Evolutionary conservation across 2,888 invertebrate genomes (phyloP).

Genomic region (Cyrtodaria siliqua): DNA sequence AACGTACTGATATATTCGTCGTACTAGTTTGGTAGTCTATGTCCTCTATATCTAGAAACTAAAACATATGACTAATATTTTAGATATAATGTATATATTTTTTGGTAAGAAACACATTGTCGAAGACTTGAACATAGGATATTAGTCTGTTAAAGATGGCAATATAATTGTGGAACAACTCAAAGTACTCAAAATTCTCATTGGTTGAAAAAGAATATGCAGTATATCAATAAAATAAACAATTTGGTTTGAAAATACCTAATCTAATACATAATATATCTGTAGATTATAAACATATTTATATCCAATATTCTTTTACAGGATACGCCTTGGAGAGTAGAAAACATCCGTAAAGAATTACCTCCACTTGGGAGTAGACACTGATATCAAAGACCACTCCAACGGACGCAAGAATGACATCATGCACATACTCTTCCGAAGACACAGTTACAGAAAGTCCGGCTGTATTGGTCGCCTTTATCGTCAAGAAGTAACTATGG

Average conservation of each 20-base stretch:
- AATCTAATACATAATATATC: not conserved
- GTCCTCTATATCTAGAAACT: slow-evolving; percentile 5
- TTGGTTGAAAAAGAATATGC: not conserved
- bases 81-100: not conserved
- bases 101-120: not conserved
- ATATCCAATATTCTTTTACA: too few species aligned
- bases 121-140: not conserved
- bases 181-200: too few species aligned
- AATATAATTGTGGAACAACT: too few species aligned
- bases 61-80: not conserved
- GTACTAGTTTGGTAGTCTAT: not conserved
- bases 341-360: not conserved
- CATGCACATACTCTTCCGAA: slow-evolving; percentile 7
- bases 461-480: not conserved
- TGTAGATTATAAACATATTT: not conserved
- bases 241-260: not conserved
- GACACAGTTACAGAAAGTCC: not conserved
- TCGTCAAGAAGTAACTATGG: slow-evolving; percentile 3
- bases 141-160: not conserved
- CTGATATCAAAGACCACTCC: slow-evolving; percentile 1
- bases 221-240: not conserved
- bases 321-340: too few species aligned
- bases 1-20: not conserved
- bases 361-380: not conserved
- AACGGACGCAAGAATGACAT: not conserved